Base-by-base conservation (phyloP, 2,113 vertebrate genomes). In the Agelaius phoeniceus region DNA sequence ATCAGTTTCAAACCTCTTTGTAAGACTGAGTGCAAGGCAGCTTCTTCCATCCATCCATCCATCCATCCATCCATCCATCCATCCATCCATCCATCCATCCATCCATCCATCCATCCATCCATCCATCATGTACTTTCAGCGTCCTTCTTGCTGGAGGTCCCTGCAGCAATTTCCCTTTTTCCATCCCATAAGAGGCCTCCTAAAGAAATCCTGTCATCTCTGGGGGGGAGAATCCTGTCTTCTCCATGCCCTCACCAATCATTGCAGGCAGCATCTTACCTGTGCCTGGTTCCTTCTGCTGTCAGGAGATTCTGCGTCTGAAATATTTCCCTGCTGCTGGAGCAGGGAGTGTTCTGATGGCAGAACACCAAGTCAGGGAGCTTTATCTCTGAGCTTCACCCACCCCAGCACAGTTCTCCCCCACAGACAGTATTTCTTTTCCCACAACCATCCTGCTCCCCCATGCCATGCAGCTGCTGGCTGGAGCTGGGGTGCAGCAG, bases 331-430 rank as follows among this genome's bases (percentile, higher is more conserved):
- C 58, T 12, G 15, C n/a, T 8, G 2, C 37, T 54, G 44, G 33
- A 82, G n/a, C 2, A 62, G 87, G 95, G 93, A 96, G 89, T 69
- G 39, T 58, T 13, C 63, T 13, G 62, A 87, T 96, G 95, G 95
- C 94, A 93, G 93, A 90, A 89, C 89, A 91, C 77, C 94, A 94
- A 96, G 91, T 84, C 65, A 72, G 82, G 51, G 27, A 71, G 79
- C 61, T 71, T 96, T 93, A 92, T 92, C 94, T 88, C 87, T 6
- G 54, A 63, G 87, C 66, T 90, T 28, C 82, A 35, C 71, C 22
- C 20, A 3, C 55, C 8, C 65, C 33, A 85, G 48, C 55, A 28
- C 79, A 21, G 27, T 4, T 49, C 46, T 89, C 77, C 51, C 69
- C 86, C 61, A 16, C 55, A 1, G 83, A 4, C 3, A 2, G 5